These are phyloP conservation scores for Platysteira castanea DNA, from an alignment of 2,113 vertebrate genomes.

Conservation along the genomic window DNA sequence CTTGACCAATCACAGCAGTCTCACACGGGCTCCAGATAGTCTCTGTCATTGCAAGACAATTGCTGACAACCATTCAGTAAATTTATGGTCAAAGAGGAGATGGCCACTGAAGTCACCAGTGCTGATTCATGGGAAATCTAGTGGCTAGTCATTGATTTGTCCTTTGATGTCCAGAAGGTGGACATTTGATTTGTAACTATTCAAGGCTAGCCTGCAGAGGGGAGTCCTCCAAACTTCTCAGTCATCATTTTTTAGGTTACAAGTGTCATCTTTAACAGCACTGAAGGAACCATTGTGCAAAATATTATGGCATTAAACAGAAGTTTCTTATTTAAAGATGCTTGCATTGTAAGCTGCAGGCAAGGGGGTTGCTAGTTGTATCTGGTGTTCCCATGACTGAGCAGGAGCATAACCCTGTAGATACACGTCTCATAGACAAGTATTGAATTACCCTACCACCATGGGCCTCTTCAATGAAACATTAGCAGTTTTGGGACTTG, in stretches of 20 bases:
- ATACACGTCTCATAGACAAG: neutral
- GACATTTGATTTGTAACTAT: neutral
- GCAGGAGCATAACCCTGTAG: neutral
- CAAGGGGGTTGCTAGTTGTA: neutral
- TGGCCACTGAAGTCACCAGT: neutral
- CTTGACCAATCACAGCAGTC: neutral
- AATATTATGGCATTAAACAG: neutral
- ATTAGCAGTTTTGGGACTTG: neutral
- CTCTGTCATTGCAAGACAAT: neutral
- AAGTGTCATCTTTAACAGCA: neutral
- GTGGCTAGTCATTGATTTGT: neutral
- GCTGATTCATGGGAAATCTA: neutral
- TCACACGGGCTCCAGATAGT: neutral
- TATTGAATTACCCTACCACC: neutral
- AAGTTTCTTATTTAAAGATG: neutral
- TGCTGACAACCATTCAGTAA: neutral
- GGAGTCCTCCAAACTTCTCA: neutral
- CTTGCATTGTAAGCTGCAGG: neutral
- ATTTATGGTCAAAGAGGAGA: neutral
- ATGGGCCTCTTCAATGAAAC: neutral
- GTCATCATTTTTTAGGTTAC: neutral
- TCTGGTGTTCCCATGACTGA: neutral
- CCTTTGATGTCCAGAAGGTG: neutral
- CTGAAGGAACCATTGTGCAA: neutral
- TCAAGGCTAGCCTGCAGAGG: neutral